Percentiles rank a stretch among this genome's conserved stretches.
Evolutionary conservation across 2,888 invertebrate species (phyloP).

Genomic region (Luperina testacea): DNA sequence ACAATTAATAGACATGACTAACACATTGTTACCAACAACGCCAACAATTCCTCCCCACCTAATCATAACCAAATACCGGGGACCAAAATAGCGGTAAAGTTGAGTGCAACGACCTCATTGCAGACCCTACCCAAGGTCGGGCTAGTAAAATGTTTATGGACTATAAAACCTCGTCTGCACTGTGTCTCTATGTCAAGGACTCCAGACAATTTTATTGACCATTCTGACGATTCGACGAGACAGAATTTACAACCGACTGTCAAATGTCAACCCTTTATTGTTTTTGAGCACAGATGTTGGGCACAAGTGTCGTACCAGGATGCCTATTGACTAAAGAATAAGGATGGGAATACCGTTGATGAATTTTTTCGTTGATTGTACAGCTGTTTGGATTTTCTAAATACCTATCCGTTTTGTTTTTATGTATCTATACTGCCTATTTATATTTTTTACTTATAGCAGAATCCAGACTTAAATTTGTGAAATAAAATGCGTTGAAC

Average conservation of each 20-base stretch:
- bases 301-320: constrained; percentile 22
- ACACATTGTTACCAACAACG: constrained; percentile 26
- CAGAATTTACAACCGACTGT: constrained; percentile 75
- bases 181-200: constrained; percentile 90
- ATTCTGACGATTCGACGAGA: constrained; percentile 79
- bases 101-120: constrained; percentile 88
- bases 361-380: constrained; percentile 20
- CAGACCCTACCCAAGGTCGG: constrained; percentile 89
- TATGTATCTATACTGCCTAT: background rate
- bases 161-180: constrained; percentile 89
- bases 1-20: constrained; percentile 32
- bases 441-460: background rate
- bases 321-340: constrained; percentile 36
- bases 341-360: constrained; percentile 19
- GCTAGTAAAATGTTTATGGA: constrained; percentile 90
- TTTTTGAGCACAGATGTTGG: constrained; percentile 72
- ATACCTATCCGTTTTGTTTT: background rate
- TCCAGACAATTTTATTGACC: constrained; percentile 87
- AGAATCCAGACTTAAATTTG: background rate
- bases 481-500: background rate
- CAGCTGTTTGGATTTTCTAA: constrained; percentile 52
- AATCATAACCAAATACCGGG: constrained; percentile 71
- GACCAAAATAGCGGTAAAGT: constrained; percentile 80
- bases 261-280: constrained; percentile 75
- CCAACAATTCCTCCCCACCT: constrained; percentile 56